Evolutionary conservation across 2,113 vertebrate species (phyloP).

Genomic region (Siniperca chuatsi): DNA sequence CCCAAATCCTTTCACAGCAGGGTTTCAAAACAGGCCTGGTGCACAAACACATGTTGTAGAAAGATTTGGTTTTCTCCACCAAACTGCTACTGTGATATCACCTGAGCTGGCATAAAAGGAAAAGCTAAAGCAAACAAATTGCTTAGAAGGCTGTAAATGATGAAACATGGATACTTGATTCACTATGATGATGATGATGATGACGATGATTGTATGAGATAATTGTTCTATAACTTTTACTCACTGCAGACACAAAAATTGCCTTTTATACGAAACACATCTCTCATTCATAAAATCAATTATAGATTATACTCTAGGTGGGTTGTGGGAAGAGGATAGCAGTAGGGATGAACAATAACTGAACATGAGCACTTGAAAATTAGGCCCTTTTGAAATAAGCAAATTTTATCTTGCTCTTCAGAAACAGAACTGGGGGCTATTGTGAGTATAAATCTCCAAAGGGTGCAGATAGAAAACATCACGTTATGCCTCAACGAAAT

Average conservation of each 20-base stretch:
- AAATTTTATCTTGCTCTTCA: slow-evolving; percentile 53
- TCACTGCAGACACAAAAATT: not conserved
- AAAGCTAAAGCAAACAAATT: not conserved
- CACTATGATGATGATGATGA: not conserved
- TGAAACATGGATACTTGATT: not conserved
- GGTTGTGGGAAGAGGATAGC: not conserved
- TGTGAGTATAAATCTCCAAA: slow-evolving; percentile 67
- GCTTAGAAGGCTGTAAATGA: not conserved
- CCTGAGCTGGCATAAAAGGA: not conserved
- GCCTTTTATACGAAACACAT: slow-evolving; percentile 16
- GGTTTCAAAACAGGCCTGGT: not conserved
- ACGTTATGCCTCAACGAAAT: slow-evolving; percentile 68
- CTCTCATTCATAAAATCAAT: slow-evolving; percentile 32
- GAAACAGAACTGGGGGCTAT: slow-evolving; percentile 53
- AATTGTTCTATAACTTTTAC: slow-evolving; percentile 4
- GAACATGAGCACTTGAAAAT: slow-evolving; percentile 55
- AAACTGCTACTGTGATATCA: not conserved
- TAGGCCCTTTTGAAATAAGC: slow-evolving; percentile 60
- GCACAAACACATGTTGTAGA: not conserved
- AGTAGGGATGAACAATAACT: slow-evolving; percentile 47
- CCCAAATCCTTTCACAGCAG: slow-evolving; percentile 10
- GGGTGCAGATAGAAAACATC: slow-evolving; percentile 70
- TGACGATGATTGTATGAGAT: not conserved
- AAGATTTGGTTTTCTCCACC: not conserved
- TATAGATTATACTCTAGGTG: slow-evolving; percentile 27